Evolutionary conservation across 2,797 vertebrate species (phyloP).

Genomic region (Dallia pectoralis): DNA sequence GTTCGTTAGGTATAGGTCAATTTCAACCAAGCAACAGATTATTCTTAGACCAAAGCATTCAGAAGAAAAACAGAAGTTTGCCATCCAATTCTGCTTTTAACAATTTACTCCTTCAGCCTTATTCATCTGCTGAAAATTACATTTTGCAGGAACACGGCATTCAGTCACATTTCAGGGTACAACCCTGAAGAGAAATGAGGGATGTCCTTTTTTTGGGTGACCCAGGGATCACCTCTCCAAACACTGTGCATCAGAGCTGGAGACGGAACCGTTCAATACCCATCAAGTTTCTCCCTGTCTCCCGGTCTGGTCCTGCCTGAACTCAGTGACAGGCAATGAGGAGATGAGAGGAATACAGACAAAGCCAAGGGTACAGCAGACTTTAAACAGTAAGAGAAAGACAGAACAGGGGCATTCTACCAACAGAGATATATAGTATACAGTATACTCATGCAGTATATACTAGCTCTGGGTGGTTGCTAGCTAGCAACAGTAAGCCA

Average conservation of each 20-base stretch:
- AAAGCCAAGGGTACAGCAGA: not conserved
- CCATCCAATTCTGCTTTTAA: not conserved
- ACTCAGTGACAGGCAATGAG: conserved; percentile 1
- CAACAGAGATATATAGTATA: not conserved
- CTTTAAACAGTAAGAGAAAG: not conserved
- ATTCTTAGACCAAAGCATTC: conserved; percentile 9
- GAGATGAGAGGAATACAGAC: conserved; percentile 27
- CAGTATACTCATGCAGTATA: not conserved
- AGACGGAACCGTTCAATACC: conserved; percentile 21
- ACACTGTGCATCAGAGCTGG: conserved; percentile 13
- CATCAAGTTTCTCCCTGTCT: conserved; percentile 23
- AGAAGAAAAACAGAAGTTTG: not conserved
- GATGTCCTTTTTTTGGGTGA: conserved; percentile 9
- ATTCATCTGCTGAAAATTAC: not conserved
- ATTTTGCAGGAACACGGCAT: not conserved
- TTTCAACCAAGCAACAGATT: conserved; percentile 3
- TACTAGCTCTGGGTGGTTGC: not conserved
- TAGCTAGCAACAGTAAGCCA: not conserved
- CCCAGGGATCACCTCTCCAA: conserved; percentile 16
- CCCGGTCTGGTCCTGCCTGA: conserved; percentile 2
- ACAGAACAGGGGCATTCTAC: not conserved
- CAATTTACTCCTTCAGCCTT: not conserved
- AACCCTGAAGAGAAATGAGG: conserved; percentile 4
- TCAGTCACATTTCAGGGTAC: not conserved
- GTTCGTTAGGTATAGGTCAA: not conserved